Evolutionary conservation across 2,888 invertebrate genomes (phyloP).

Genomic region (Diadegma fenestrale): DNA sequence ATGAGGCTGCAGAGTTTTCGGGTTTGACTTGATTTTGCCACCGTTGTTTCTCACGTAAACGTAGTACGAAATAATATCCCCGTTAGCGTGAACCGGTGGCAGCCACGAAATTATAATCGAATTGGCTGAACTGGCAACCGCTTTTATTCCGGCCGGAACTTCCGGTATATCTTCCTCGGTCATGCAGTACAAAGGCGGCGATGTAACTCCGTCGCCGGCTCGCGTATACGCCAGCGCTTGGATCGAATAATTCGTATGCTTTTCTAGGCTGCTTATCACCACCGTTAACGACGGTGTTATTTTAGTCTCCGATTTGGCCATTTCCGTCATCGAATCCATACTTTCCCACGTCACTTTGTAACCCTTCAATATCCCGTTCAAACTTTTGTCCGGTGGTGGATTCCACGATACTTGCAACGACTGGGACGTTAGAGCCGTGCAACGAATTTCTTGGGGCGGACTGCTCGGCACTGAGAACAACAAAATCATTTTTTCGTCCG

Average conservation of each 20-base stretch:
- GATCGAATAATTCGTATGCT: conserved; percentile 96
- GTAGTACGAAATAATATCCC: conserved; percentile 85
- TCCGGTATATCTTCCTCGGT: conserved; percentile 97
- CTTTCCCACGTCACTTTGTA: conserved; percentile 90
- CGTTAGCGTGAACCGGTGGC: conserved; percentile 94
- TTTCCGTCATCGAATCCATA: conserved; percentile 81
- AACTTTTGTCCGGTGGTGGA: conserved; percentile 92
- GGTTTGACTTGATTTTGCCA: conserved; percentile 82
- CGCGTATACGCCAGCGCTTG: conserved; percentile 95
- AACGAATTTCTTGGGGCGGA: conserved; percentile 93
- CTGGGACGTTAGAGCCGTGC: conserved; percentile 93
- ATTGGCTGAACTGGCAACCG: conserved; percentile 93
- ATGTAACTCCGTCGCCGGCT: conserved; percentile 95
- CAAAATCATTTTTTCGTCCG: background rate
- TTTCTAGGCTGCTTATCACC: conserved; percentile 91
- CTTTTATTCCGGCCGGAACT: conserved; percentile 95
- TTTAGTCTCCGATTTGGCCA: conserved; percentile 86
- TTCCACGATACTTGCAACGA: conserved; percentile 95
- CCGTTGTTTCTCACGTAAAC: conserved; percentile 81
- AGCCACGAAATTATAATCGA: conserved; percentile 96
- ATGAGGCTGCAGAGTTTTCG: conserved; percentile 78
- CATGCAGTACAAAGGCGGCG: conserved; percentile 93
- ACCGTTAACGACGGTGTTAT: conserved; percentile 90
- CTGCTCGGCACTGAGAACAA: conserved; percentile 91
- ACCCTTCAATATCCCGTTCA: conserved; percentile 94